Evolutionary conservation across 2,888 invertebrate genomes (phyloP).

Genomic region (Acleris sparsana): DNA sequence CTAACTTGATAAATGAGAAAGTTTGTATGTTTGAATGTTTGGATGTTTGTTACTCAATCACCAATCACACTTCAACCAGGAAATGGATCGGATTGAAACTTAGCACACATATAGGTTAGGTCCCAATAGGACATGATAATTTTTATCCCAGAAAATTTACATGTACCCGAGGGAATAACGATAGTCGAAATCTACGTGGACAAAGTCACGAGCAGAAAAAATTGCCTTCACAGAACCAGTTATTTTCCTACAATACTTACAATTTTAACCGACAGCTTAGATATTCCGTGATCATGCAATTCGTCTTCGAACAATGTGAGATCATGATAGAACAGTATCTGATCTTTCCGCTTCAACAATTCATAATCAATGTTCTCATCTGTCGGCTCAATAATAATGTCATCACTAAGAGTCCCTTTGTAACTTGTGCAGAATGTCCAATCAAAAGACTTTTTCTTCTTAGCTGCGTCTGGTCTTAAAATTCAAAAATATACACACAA

Average conservation of each 20-base stretch:
- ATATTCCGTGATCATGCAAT: constrained; percentile 98
- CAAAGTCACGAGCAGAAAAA: too few species aligned
- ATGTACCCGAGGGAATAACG: too few species aligned
- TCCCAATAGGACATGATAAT: too few species aligned
- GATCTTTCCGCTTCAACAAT: constrained; percentile 93
- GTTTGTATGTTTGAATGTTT: too few species aligned
- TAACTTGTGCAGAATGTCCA: constrained; percentile 99
- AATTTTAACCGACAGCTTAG: constrained; percentile 95
- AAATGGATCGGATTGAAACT: too few species aligned
- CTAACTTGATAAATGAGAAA: too few species aligned
- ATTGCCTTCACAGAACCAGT: neutral
- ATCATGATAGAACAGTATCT: constrained; percentile 97
- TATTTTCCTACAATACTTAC: constrained; percentile 83
- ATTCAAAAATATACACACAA: neutral
- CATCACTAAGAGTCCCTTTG: constrained; percentile 89
- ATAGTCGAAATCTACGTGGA: too few species aligned
- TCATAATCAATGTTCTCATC: constrained; percentile 93
- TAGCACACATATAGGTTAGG: too few species aligned
- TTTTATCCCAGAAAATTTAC: too few species aligned
- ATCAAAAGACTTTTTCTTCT: constrained; percentile 95
- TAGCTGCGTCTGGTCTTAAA: constrained; percentile 87
- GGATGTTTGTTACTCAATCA: too few species aligned
- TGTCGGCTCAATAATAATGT: constrained; percentile 84
- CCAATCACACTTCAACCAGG: too few species aligned
- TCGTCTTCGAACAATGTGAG: constrained; percentile 98